Evolutionary conservation across 92 coral and sea anemone species (phyloP).

Genomic region (Anthopleura xanthogrammica): DNA sequence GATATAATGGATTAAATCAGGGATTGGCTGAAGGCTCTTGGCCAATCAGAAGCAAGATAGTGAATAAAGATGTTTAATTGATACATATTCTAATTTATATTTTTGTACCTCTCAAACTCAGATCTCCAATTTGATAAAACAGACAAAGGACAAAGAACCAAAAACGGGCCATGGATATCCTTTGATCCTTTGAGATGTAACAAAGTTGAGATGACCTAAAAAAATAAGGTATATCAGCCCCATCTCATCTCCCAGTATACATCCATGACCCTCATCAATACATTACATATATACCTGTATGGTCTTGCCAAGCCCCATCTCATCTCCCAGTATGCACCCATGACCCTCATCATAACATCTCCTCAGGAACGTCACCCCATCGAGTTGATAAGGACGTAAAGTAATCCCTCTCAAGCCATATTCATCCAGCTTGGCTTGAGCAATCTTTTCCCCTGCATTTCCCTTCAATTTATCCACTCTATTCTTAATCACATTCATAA

Average conservation of each 20-base stretch:
- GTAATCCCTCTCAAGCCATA: conserved; percentile 63
- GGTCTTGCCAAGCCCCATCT: conserved; percentile 96
- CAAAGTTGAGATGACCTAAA: conserved; percentile 75
- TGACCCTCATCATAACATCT: conserved; percentile 47
- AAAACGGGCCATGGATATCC: conserved; percentile 56
- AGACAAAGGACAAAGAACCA: conserved; percentile 78
- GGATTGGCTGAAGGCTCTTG: no score
- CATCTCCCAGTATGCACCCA: conserved; percentile 90
- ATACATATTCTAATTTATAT: not conserved
- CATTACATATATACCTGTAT: conserved; percentile 71
- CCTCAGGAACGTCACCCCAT: conserved; percentile 72
- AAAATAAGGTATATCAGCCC: conserved; percentile 55
- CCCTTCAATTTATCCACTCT: conserved; percentile 35
- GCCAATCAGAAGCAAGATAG: no score
- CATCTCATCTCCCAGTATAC: conserved; percentile 21
- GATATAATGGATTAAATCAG: no score
- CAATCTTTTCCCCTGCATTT: conserved; percentile 5
- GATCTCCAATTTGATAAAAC: conserved; percentile 83
- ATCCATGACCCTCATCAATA: conserved; percentile 56
- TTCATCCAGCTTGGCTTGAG: conserved; percentile 62
- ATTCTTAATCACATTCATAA: conserved; percentile 48
- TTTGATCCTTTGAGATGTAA: conserved; percentile 51
- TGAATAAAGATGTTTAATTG: no score
- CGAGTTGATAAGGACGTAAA: conserved; percentile 77
- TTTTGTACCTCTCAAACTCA: conserved; percentile 69